These are phyloP conservation scores for Horisme vitalbata DNA, from an alignment of 2,888 invertebrate genomes.

Conservation along the genomic window DNA sequence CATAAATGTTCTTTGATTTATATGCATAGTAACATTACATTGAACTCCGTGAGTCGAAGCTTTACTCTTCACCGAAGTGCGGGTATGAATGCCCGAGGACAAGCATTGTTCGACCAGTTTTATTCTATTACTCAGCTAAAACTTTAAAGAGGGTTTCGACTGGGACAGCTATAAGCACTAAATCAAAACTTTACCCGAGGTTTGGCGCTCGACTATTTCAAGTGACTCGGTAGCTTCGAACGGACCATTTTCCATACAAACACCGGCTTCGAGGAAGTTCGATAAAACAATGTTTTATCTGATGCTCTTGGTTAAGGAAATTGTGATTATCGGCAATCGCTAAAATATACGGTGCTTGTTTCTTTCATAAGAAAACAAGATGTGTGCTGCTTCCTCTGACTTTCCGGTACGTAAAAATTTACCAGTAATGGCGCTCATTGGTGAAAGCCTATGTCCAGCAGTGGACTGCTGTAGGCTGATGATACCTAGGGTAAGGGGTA, in stretches of 20 bases:
- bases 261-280: slow-evolving; percentile 47
- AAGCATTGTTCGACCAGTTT: slow-evolving; percentile 74
- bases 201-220: slow-evolving; percentile 60
- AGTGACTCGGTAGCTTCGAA: slow-evolving; percentile 61
- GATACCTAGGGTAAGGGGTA: too few relatives aligned
- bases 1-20: too few relatives aligned
- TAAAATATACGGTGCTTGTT: too few relatives aligned
- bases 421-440: too few relatives aligned
- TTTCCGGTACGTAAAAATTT: too few relatives aligned
- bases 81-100: slow-evolving; percentile 63
- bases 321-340: background rate
- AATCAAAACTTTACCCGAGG: slow-evolving; percentile 78
- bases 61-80: slow-evolving; percentile 39
- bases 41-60: slow-evolving; percentile 1
- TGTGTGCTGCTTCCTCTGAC: too few relatives aligned
- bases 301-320: slow-evolving; percentile 38
- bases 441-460: too few relatives aligned
- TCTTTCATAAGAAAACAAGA: background rate
- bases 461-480: too few relatives aligned
- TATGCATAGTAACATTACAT: background rate
- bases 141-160: slow-evolving; percentile 75
- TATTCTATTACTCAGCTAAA: slow-evolving; percentile 78
- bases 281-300: slow-evolving; percentile 44
- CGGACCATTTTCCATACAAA: slow-evolving; percentile 59
- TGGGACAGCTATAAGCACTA: slow-evolving; percentile 78